These are phyloP conservation scores for Cololabis saira DNA, from an alignment of 2,113 vertebrate genomes.

Conservation along the genomic window DNA sequence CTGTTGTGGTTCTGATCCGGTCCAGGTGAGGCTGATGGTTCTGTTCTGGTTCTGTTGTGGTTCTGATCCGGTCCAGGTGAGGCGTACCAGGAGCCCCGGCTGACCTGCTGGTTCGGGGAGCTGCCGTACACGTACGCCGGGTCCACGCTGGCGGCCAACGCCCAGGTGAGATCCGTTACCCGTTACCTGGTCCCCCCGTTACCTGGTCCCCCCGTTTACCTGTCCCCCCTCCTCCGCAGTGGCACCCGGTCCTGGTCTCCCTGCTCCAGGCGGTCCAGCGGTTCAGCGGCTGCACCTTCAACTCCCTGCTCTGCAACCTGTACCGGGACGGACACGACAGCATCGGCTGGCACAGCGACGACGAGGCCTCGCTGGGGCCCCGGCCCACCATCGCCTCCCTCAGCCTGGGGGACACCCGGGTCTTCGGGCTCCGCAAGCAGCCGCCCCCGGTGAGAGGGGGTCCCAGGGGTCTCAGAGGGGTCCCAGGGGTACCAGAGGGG, in stretches of 20 bases:
- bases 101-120: conserved; percentile 95
- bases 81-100: conserved; percentile 89
- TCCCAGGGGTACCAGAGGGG: no score
- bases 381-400: conserved; percentile 90
- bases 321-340: conserved; percentile 92
- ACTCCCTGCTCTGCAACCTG: conserved; percentile 94
- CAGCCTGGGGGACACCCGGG: conserved; percentile 90
- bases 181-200: no score
- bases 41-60: conserved; percentile 67
- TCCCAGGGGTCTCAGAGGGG: no score
- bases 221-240: conserved; percentile 72
- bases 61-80: no score
- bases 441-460: conserved; percentile 84
- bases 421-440: conserved; percentile 94
- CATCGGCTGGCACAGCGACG: conserved; percentile 95
- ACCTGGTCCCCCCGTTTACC: background rate
- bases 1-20: no score
- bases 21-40: conserved; percentile 6
- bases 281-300: conserved; percentile 83
- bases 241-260: conserved; percentile 85
- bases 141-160: conserved; percentile 89
- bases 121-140: conserved; percentile 92
- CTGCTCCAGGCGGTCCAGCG: conserved; percentile 80
- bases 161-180: conserved; percentile 86
- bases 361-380: conserved; percentile 85